Evolutionary conservation across 2,113 vertebrate genomes (phyloP).

Genomic region (Jacana jacana): DNA sequence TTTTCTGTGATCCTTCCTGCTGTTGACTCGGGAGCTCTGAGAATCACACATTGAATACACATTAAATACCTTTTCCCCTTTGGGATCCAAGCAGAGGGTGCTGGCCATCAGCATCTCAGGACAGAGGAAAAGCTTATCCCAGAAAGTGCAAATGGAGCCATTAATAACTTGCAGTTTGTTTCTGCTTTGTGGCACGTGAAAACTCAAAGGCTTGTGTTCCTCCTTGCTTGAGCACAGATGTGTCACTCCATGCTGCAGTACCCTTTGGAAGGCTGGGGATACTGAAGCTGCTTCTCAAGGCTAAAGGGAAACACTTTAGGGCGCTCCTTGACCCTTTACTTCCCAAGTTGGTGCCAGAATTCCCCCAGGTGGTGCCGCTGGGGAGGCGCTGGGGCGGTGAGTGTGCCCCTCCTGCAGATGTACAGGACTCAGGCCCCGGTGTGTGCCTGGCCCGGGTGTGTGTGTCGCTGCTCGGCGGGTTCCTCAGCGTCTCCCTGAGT

Average conservation of each 20-base stretch:
- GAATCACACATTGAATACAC: not conserved
- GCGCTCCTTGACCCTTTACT: not conserved
- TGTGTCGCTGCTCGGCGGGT: not conserved
- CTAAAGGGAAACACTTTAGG: not conserved
- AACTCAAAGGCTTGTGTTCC: not conserved
- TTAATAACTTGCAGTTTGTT: not conserved
- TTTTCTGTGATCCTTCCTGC: not conserved
- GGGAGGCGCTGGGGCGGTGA: not conserved
- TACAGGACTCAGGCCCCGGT: not conserved
- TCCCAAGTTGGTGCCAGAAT: not conserved
- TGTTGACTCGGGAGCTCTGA: not conserved
- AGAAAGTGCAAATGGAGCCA: not conserved
- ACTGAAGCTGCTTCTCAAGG: not conserved
- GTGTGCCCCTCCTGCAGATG: not conserved
- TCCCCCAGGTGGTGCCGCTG: not conserved
- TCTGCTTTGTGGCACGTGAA: not conserved
- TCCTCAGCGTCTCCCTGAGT: not conserved
- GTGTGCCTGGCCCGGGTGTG: not conserved
- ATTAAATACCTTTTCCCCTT: not conserved
- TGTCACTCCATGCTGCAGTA: not conserved
- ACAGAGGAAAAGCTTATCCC: not conserved
- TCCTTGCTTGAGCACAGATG: not conserved
- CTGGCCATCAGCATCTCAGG: not conserved
- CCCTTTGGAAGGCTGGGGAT: not conserved
- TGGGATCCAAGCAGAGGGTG: not conserved